Evolutionary conservation across 2,888 invertebrate species (phyloP).

Genomic region (Ganaspis brasiliensis): DNA sequence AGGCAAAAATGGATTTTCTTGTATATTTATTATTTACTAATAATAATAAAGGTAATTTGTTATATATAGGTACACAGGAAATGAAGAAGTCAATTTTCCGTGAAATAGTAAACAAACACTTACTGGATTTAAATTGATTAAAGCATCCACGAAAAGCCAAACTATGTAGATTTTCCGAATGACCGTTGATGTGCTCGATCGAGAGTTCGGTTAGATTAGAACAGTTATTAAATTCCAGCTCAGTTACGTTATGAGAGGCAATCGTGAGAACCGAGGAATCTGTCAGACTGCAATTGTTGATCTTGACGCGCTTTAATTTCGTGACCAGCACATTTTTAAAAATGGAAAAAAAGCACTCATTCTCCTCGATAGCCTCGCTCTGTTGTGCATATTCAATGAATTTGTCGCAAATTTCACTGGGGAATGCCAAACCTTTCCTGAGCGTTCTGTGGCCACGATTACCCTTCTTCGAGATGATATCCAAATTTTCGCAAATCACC

Average conservation of each 20-base stretch:
- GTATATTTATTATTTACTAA: no score
- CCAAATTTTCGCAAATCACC: slow-evolving; percentile 84
- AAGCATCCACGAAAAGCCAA: slow-evolving; percentile 86
- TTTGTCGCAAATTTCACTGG: slow-evolving; percentile 88
- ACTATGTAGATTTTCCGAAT: slow-evolving; percentile 86
- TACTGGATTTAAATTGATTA: neutral
- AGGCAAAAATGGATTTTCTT: no score
- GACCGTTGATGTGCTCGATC: slow-evolving; percentile 86
- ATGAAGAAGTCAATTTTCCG: no score
- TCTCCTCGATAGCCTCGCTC: slow-evolving; percentile 82
- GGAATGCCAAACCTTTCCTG: slow-evolving; percentile 85
- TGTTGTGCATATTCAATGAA: slow-evolving; percentile 84
- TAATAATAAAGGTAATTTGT: no score
- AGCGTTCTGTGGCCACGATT: slow-evolving; percentile 78
- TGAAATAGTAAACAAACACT: slow-evolving; percentile 21
- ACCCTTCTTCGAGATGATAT: slow-evolving; percentile 81
- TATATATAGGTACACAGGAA: no score
- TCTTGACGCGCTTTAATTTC: slow-evolving; percentile 85
- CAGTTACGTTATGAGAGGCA: slow-evolving; percentile 87
- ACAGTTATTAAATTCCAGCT: slow-evolving; percentile 90
- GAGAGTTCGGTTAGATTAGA: slow-evolving; percentile 85
- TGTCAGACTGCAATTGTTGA: slow-evolving; percentile 88
- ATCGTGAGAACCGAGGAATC: slow-evolving; percentile 87
- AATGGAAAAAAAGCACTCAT: slow-evolving; percentile 87
- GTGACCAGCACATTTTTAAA: slow-evolving; percentile 87